These are phyloP conservation scores for Sinodicranocentrus sp. DNA, from an alignment of 2,888 invertebrate genomes.

Conservation along the genomic window DNA sequence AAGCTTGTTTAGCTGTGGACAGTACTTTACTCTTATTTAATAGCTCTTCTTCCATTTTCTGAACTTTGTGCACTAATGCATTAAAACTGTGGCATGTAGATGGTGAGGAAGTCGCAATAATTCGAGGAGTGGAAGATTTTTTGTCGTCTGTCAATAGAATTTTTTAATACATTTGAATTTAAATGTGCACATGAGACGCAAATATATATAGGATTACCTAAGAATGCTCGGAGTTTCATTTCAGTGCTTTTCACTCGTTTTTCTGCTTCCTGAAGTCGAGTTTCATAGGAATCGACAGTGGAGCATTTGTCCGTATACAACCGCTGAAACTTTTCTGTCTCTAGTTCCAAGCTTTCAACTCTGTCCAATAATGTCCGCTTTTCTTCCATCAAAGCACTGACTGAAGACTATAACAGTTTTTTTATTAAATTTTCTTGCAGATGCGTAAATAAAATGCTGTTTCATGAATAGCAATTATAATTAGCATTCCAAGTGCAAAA, in stretches of 20 bases:
- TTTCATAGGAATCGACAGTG: conserved; percentile 65
- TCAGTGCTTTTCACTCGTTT: conserved; percentile 74
- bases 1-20: conserved; percentile 54
- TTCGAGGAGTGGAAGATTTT: not conserved
- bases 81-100: conserved; percentile 42
- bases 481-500: no score
- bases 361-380: conserved; percentile 73
- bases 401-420: conserved; percentile 62
- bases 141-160: conserved; percentile 20
- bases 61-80: conserved; percentile 47
- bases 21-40: conserved; percentile 51
- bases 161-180: not conserved
- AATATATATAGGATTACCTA: no score
- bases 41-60: conserved; percentile 63
- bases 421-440: not conserved
- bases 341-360: conserved; percentile 72
- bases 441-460: not conserved
- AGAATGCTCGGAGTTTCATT: conserved; percentile 74
- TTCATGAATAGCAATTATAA: not conserved
- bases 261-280: conserved; percentile 72
- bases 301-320: conserved; percentile 71
- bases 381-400: conserved; percentile 72
- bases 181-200: no score
- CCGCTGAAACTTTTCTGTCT: conserved; percentile 71
- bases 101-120: conserved; percentile 7